Conservation (phyloP, 1,140 invertebrate species). For the Drosophila burlai region DNA sequence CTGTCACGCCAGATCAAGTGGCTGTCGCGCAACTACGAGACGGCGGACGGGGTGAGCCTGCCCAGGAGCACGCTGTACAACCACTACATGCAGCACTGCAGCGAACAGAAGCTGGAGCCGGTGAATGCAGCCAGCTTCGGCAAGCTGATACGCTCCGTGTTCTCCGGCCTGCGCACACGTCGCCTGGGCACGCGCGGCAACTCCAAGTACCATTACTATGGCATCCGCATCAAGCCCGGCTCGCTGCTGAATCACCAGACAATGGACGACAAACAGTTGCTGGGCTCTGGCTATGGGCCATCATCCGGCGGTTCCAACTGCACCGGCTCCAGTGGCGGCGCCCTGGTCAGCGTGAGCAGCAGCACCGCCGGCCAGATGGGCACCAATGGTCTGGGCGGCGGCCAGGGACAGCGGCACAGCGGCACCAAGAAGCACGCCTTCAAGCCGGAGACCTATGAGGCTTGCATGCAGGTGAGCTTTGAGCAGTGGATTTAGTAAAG, state of each 20-base stretch:
- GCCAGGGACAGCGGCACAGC: constrained; percentile 2
- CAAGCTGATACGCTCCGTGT: constrained; percentile 99
- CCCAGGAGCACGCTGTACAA: constrained; percentile 98
- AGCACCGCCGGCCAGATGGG: constrained; percentile 52
- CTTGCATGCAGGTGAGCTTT: constrained; percentile 77
- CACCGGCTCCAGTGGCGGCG: constrained; percentile 34
- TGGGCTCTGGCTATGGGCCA: constrained; percentile 50
- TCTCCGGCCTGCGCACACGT: constrained; percentile 96
- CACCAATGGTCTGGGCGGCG: constrained; percentile 56
- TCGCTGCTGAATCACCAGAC: constrained; percentile 89
- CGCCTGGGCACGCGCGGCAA: constrained; percentile 98
- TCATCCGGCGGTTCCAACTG: constrained; percentile 25
- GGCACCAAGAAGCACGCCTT: constrained; percentile 73
- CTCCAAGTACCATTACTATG: constrained; percentile 99
- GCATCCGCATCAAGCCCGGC: constrained; percentile 97
- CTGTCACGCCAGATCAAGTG: constrained; percentile 93
- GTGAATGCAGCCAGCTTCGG: constrained; percentile 99
- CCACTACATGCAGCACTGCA: constrained; percentile 98
- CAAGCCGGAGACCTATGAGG: constrained; percentile 84
- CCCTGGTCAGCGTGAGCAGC: constrained; percentile 62
- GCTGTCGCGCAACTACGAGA: constrained; percentile 99
- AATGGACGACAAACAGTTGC: constrained; percentile 85
- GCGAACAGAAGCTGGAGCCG: constrained; percentile 97
- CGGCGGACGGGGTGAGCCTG: constrained; percentile 97
- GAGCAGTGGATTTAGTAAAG: not conserved